These are phyloP conservation scores for Coremacera marginata DNA, from an alignment of 2,888 invertebrate genomes.

Conservation along the genomic window DNA sequence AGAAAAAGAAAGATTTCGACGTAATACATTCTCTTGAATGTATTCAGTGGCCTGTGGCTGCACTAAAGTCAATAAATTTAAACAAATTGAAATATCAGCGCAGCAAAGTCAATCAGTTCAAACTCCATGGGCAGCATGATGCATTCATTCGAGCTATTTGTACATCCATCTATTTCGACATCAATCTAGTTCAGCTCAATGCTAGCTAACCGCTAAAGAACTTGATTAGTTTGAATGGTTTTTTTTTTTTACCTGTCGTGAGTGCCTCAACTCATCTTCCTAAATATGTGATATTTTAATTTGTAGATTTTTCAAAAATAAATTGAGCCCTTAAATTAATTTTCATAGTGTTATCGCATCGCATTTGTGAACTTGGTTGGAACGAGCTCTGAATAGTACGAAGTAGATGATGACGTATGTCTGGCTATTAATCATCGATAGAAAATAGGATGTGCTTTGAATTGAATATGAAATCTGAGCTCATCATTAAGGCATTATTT, in stretches of 20 bases:
- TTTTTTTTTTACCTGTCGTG: not conserved
- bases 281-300: constrained; percentile 2
- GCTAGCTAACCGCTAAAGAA: constrained; percentile 13
- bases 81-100: constrained; percentile 24
- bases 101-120: not conserved
- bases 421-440: constrained; percentile 5
- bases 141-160: not conserved
- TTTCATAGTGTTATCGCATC: not conserved
- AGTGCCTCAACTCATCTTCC: not conserved
- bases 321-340: not conserved
- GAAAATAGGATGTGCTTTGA: not conserved
- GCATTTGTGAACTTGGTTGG: not conserved
- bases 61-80: not conserved
- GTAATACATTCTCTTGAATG: constrained; percentile 20
- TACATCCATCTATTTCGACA: constrained; percentile 4
- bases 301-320: not conserved
- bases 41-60: not conserved
- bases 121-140: not conserved
- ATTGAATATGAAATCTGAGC: not conserved
- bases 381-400: not conserved
- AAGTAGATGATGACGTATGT: constrained; percentile 11
- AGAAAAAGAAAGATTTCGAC: not conserved
- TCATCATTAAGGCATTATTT: not conserved
- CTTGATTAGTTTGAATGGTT: constrained; percentile 17
- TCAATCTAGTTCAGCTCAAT: constrained; percentile 26